Percentiles rank a stretch among this genome's conserved stretches.
These are phyloP conservation scores for Carcharodon carcharias DNA, from an alignment of 2,797 vertebrate species.

Conservation along the genomic window DNA sequence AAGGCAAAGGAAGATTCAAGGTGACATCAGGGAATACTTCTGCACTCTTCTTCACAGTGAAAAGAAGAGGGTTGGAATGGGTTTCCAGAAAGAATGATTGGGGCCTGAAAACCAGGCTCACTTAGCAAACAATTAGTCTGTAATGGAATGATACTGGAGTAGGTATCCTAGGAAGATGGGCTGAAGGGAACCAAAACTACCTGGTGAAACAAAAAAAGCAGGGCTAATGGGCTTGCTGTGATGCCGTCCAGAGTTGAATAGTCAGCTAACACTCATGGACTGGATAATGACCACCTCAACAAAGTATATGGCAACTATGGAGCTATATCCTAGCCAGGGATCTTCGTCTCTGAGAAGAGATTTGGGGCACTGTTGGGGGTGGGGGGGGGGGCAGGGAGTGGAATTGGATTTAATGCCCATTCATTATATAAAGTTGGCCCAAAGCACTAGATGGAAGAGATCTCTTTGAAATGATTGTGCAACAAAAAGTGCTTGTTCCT, in stretches of 20 bases:
- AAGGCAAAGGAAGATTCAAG: not conserved
- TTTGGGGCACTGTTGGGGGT: not conserved
- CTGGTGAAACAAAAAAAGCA: not conserved
- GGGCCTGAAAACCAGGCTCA: not conserved
- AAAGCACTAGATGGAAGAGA: not conserved
- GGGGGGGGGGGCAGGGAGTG: not conserved
- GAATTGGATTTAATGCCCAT: not conserved
- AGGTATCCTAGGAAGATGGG: not conserved
- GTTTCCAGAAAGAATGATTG: not conserved
- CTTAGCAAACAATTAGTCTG: not conserved
- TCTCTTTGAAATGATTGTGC: not conserved
- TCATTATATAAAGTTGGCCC: not conserved
- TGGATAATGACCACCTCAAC: not conserved
- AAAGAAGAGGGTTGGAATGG: not conserved
- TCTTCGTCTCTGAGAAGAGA: not conserved
- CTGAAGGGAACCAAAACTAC: not conserved
- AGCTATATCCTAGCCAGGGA: not conserved
- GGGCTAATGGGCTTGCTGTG: not conserved
- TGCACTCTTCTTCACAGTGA: not conserved
- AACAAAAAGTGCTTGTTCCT: not conserved
- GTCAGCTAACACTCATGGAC: too few relatives aligned
- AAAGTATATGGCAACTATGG: not conserved
- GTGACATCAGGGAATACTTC: not conserved
- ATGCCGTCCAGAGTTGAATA: not conserved
- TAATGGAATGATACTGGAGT: not conserved